phyloP scores from a whole-genome alignment of 2,888 invertebrate genomes.

The Volucella inflata region DNA sequence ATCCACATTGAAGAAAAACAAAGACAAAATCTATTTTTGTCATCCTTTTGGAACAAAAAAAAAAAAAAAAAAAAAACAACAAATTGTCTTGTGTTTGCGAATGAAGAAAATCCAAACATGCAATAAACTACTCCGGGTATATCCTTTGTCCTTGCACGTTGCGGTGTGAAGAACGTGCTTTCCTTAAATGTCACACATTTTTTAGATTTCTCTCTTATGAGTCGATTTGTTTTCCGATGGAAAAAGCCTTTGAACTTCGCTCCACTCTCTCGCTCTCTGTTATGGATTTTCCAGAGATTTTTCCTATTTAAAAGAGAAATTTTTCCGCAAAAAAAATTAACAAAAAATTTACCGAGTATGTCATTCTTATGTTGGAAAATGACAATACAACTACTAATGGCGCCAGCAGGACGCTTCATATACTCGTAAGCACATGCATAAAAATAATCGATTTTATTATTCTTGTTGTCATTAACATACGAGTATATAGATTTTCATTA shows the following conservation, averaged over 20 bases:
- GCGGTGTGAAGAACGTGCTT: conserved; percentile 30
- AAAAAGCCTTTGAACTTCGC: conserved; percentile 17
- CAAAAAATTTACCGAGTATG: background rate
- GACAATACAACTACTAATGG: conserved; percentile 56
- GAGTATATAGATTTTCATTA: background rate
- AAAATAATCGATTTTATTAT: conserved; percentile 67
- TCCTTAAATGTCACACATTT: conserved; percentile 19
- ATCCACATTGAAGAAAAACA: conserved; percentile 8
- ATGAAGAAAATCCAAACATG: conserved; percentile 1
- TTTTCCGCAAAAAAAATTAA: conserved; percentile 1
- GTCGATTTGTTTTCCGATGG: conserved; percentile 23
- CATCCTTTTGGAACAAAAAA: conserved; percentile 6
- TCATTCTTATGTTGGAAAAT: conserved; percentile 43
- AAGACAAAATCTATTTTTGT: conserved; percentile 25
- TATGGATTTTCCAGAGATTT: conserved; percentile 36
- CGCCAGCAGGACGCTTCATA: conserved; percentile 61
- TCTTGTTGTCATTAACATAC: conserved; percentile 49
- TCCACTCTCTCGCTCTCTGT: conserved; percentile 17
- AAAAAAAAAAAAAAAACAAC: background rate
- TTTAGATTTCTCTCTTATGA: conserved; percentile 45
- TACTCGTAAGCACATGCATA: conserved; percentile 50
- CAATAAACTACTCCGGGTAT: conserved; percentile 19
- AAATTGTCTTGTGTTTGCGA: conserved; percentile 19
- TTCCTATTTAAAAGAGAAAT: conserved; percentile 31
- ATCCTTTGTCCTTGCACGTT: conserved; percentile 48